phyloP scores from a whole-genome alignment of 2,888 invertebrate species.

The Argyresthia goedartella region DNA sequence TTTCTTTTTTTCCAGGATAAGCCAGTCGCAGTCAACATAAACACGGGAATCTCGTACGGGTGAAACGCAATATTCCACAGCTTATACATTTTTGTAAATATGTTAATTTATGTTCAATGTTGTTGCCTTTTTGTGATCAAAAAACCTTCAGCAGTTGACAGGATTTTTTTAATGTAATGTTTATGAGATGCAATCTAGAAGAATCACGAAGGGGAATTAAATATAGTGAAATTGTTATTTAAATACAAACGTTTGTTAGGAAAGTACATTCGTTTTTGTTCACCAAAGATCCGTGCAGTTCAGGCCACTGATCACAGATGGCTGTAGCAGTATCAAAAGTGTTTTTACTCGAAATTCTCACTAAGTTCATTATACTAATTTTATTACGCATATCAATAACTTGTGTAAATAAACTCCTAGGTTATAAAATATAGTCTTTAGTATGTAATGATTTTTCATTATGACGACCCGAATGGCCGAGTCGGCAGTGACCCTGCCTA shows the following conservation, averaged over 20 bases:
- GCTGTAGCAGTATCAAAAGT: too few relatives aligned
- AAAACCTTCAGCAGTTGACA: background rate
- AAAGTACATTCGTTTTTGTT: background rate
- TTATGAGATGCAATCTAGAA: conserved; percentile 1
- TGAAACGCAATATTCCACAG: background rate
- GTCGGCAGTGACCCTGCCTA: too few relatives aligned
- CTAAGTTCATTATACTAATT: too few relatives aligned
- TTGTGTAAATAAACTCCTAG: too few relatives aligned
- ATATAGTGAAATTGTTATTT: conserved; percentile 3
- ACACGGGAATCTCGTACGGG: conserved; percentile 8
- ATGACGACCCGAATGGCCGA: too few relatives aligned
- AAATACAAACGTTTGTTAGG: conserved; percentile 6
- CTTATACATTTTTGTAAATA: conserved; percentile 7
- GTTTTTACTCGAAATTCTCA: too few relatives aligned
- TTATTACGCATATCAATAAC: too few relatives aligned
- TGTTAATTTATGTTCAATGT: conserved; percentile 2
- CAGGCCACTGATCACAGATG: too few relatives aligned
- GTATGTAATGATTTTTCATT: too few relatives aligned
- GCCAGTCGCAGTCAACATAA: conserved; percentile 1
- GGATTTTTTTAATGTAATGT: conserved; percentile 7
- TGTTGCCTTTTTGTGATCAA: background rate
- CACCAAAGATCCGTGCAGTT: too few relatives aligned
- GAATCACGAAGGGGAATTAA: conserved; percentile 6
- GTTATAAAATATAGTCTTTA: too few relatives aligned
- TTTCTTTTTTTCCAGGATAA: conserved; percentile 6